Evolutionary conservation across 23 tunicate species (phyloP), one percentile per base, ranked within the genome.

Genomic region (Corella eumyota): DNA sequence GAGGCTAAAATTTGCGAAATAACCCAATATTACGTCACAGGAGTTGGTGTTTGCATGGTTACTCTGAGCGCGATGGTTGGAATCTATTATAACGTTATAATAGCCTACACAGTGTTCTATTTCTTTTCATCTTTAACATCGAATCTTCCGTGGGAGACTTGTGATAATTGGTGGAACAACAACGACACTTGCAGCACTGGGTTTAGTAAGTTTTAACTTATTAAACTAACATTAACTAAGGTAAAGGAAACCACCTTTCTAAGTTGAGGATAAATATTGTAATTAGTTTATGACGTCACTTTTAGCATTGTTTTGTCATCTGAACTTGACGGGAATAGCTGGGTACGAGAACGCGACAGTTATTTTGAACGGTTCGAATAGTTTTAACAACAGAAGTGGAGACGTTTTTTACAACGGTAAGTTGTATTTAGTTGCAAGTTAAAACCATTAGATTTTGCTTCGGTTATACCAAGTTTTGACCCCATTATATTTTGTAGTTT

Each of bases 21-120:
- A n/a, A n/a, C n/a, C n/a, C n/a, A n/a, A n/a, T n/a, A n/a, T n/a
- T n/a, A n/a, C n/a, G n/a, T n/a, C n/a, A n/a, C n/a, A 83, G 96
- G 96, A 11, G 78, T 91, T 28, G 98, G 98, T 47, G 49, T 74
- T 45, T 70, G 78, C 66, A 91, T 91, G 98, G 98, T 91, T 1
- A 61, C 65, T 3, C 49, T 91, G 36, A 83, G 93, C 45, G 72
- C 86, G 23, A 25, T 91, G 24, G 90, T 91, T 26, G 98, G 98
- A 15, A 81, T 84, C 70, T 91, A 91, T 61, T 91, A 91, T 83
- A 91, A 81, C 53, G 85, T 91, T 26, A 91, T 91, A 52, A 91
- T 91, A 34, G 73, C 92, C 44, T 91, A 91, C 80, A 91, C 98
- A 51, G 92, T 91, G 38, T 84, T 84, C 60, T 91, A 91, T 45